These are phyloP conservation scores for Notarius quadriscutis DNA, from an alignment of 2,113 vertebrate species.

Conservation along the genomic window DNA sequence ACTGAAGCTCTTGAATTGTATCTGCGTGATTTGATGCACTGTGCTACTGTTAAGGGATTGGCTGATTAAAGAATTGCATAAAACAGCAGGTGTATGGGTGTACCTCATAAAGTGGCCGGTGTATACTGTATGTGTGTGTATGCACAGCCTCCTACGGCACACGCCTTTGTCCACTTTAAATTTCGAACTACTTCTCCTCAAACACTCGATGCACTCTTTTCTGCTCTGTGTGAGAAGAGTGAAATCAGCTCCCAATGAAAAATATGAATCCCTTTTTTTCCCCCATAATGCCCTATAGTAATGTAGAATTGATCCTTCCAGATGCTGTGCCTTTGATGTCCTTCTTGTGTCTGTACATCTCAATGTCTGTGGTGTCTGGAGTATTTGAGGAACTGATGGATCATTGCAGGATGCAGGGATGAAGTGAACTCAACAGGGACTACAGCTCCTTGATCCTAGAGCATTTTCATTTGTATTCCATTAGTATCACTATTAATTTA, in stretches of 20 bases:
- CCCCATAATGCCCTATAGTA: slow-evolving; percentile 59
- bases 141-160: too few species aligned
- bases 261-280: slow-evolving; percentile 61
- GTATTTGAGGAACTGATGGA: slow-evolving; percentile 60
- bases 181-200: slow-evolving; percentile 15
- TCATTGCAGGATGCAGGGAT: slow-evolving; percentile 48
- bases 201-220: not conserved
- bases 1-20: too few species aligned
- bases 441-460: slow-evolving; percentile 42
- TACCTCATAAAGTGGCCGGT: too few species aligned
- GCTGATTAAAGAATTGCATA: too few species aligned
- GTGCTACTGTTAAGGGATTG: too few species aligned
- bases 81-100: too few species aligned
- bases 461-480: slow-evolving; percentile 18
- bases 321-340: slow-evolving; percentile 64
- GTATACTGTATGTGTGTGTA: too few species aligned
- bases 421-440: slow-evolving; percentile 28
- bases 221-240: not conserved
- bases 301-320: slow-evolving; percentile 66
- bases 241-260: slow-evolving; percentile 45
- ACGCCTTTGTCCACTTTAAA: not conserved
- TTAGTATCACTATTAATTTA: not conserved
- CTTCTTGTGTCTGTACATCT: slow-evolving; percentile 59
- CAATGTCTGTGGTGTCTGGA: slow-evolving; percentile 47
- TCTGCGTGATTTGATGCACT: too few species aligned